These are phyloP conservation scores for Mustela lutreola DNA, from an alignment of 2,113 vertebrate genomes.

Conservation along the genomic window DNA sequence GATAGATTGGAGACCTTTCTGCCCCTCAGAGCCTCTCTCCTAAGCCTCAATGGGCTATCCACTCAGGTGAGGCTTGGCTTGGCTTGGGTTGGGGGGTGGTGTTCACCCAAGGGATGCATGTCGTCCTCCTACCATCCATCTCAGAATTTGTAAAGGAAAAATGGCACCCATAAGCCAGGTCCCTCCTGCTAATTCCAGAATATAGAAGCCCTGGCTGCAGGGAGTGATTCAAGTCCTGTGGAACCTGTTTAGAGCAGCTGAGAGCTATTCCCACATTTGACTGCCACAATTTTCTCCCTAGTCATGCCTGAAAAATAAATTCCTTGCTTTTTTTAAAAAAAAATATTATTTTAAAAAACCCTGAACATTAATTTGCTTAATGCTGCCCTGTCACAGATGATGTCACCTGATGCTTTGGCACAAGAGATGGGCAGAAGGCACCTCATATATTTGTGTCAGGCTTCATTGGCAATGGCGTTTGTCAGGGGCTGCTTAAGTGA, in stretches of 20 bases:
- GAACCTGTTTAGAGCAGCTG: constrained; percentile 47
- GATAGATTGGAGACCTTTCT: background rate
- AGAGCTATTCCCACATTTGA: constrained; percentile 45
- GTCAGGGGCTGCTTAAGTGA: constrained; percentile 85
- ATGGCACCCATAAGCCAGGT: background rate
- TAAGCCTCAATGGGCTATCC: background rate
- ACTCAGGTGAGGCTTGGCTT: background rate
- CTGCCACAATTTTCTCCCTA: constrained; percentile 82
- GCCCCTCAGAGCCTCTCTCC: background rate
- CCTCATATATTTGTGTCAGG: constrained; percentile 86
- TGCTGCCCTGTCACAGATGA: constrained; percentile 77
- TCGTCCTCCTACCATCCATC: background rate
- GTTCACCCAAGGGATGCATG: background rate
- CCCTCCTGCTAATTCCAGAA: background rate
- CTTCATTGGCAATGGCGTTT: constrained; percentile 78
- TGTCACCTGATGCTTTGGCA: constrained; percentile 82
- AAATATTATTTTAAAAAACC: constrained; percentile 73
- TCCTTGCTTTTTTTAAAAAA: constrained; percentile 62
- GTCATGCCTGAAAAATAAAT: constrained; percentile 74
- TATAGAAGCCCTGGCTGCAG: constrained; percentile 24
- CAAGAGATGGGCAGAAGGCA: constrained; percentile 70
- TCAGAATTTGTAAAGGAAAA: background rate
- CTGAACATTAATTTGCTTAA: constrained; percentile 87
- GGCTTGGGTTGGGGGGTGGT: no score
- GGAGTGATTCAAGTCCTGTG: background rate